phyloP scores from a whole-genome alignment of 2,113 vertebrate genomes.

The Crotalus horridus region DNA sequence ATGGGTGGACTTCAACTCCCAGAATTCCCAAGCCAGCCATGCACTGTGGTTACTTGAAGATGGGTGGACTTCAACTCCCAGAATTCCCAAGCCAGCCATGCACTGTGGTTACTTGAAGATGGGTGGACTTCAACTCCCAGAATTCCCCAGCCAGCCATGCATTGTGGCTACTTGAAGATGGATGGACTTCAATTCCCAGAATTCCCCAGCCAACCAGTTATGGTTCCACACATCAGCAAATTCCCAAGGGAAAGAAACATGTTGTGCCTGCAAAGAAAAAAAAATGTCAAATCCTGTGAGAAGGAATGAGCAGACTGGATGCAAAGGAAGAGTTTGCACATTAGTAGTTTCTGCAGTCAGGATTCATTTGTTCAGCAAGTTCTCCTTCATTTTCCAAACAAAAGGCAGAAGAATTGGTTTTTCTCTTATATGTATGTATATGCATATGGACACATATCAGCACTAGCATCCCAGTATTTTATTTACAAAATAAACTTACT shows the following conservation, averaged over 20 bases:
- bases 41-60: fast-evolving
- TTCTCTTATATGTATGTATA: background rate
- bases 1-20: too few species aligned
- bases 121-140: too few species aligned
- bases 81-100: too few species aligned
- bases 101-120: too few species aligned
- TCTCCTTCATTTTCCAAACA: background rate
- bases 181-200: background rate
- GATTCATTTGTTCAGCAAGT: background rate
- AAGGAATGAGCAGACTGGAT: background rate
- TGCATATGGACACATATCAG: background rate
- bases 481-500: background rate
- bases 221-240: background rate
- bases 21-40: too few species aligned
- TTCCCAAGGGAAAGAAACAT: background rate
- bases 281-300: background rate
- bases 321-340: background rate
- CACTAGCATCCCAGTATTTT: background rate
- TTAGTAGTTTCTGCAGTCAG: background rate
- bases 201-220: background rate
- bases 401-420: background rate
- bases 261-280: background rate
- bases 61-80: too few species aligned
- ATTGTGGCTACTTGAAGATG: too few species aligned
- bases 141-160: background rate